Evolutionary conservation across 2,888 invertebrate genomes (phyloP), one percentile per base, ranked within the genome.

Genomic region (Tinea trinotella): DNA sequence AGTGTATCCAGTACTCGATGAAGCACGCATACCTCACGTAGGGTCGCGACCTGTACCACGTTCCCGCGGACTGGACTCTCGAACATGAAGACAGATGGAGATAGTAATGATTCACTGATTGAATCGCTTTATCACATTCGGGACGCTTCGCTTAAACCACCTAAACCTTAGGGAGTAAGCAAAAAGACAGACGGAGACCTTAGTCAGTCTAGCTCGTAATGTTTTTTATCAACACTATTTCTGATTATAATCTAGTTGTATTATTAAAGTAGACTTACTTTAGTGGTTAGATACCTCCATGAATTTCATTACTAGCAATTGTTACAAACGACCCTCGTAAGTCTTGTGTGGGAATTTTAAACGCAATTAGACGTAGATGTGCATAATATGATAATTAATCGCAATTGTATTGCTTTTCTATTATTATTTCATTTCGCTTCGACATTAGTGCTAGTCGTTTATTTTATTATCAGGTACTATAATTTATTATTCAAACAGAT

Each of bases 91-190:
- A 56, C 53, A 50, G 53, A 56, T 55, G 40, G 44, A 48, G 19
- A 12, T 9, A 17, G 20, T 57, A 55, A 55, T 55, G 34, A 19
- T 46, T 10, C 18, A 35, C 50, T 54, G 54, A 55, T 57, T 55
- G 55, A 57, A 55, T 55, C 53, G 49, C 57, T 57, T 57, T 55
- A 55, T 57, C 57, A 50, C 30, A 52, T 57, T 55, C 55, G 55
- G 49, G 30, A 52, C 44, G 57, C 15, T 17, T 40, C 46, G 17
- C 40, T 40, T 40, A 1, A 30, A 30, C 30, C 30, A 30, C 30
- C 40, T 40, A 40, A 15, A 40, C 40, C 15, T 7, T 40, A 15
- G 40, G 40, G 40, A 40, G 4, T 40, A 15, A 15, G 40, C 40
- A 13, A 12, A 40, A 40, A 35, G n/a, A 22, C 22, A 3, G 22